A percentile compares a stretch with the other conserved stretches of the same genome.
Conservation (phyloP, 2,797 vertebrate species). For the Catharus ustulatus region DNA sequence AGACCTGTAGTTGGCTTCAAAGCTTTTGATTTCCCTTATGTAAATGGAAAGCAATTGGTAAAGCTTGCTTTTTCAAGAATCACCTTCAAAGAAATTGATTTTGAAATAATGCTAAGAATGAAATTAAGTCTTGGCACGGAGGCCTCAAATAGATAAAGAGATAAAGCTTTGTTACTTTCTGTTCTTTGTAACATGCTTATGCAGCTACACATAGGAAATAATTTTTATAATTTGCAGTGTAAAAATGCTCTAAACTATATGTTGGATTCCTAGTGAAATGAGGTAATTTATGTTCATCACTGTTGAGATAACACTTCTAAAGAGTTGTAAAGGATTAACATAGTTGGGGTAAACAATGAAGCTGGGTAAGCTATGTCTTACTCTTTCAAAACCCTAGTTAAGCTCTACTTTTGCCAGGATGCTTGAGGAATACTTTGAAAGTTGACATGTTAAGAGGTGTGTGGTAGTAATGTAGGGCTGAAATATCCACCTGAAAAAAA, state of each 20-base stretch:
- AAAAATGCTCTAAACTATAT: not conserved
- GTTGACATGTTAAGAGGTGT: not conserved
- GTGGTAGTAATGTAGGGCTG: not conserved
- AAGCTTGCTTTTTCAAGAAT: not conserved
- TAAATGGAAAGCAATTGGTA: not conserved
- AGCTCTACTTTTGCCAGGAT: not conserved
- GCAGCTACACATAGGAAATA: not conserved
- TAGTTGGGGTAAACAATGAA: not conserved
- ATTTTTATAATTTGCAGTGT: not conserved
- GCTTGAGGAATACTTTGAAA: not conserved
- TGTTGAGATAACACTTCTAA: not conserved
- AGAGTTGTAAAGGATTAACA: not conserved
- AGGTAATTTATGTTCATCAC: not conserved
- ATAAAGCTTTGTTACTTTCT: not conserved
- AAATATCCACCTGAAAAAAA: not conserved
- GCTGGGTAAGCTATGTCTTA: not conserved
- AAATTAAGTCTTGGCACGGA: not conserved
- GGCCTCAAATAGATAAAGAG: not conserved
- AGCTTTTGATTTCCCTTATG: not conserved
- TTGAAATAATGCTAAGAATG: not conserved
- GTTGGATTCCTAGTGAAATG: not conserved
- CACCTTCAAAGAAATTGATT: not conserved
- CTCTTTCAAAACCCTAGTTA: not conserved
- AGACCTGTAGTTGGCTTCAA: not conserved
- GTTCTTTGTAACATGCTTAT: not conserved